phyloP scores from a whole-genome alignment of 37 sponge, comb jelly and placozoan genomes.

The Corticium candelabrum region DNA sequence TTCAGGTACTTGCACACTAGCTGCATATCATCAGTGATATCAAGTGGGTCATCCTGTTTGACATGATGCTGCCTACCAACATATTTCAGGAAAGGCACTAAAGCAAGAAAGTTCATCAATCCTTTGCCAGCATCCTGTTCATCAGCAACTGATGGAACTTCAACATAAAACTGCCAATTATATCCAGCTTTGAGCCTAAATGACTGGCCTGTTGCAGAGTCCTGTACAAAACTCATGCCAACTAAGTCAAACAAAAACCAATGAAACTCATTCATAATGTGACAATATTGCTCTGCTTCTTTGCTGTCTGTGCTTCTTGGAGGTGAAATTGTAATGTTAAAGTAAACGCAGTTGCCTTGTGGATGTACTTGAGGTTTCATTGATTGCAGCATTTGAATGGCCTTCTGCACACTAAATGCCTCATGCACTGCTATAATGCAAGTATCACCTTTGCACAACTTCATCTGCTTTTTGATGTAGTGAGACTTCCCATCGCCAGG shows the following conservation, averaged over 20 bases:
- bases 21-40: conserved; percentile 50
- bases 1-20: conserved; percentile 76
- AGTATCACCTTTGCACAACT: background rate
- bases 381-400: conserved; percentile 55
- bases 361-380: conserved; percentile 19
- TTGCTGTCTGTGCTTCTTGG: conserved; percentile 38
- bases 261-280: conserved; percentile 57
- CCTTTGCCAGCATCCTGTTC: background rate
- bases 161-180: background rate
- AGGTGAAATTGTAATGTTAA: conserved; percentile 77
- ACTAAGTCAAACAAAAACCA: conserved; percentile 87
- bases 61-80: background rate
- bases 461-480: conserved; percentile 62
- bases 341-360: conserved; percentile 54
- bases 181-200: background rate
- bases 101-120: background rate
- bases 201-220: conserved; percentile 12
- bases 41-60: conserved; percentile 10
- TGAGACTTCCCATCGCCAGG: conserved; percentile 88
- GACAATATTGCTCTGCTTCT: conserved; percentile 11
- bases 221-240: conserved; percentile 71
- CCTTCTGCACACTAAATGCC: conserved; percentile 54
- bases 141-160: conserved; percentile 15
- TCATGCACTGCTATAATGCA: conserved; percentile 71
- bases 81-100: background rate